Conservation (phyloP, 1,140 invertebrate genomes). For the Uloborus diversus region DNA sequence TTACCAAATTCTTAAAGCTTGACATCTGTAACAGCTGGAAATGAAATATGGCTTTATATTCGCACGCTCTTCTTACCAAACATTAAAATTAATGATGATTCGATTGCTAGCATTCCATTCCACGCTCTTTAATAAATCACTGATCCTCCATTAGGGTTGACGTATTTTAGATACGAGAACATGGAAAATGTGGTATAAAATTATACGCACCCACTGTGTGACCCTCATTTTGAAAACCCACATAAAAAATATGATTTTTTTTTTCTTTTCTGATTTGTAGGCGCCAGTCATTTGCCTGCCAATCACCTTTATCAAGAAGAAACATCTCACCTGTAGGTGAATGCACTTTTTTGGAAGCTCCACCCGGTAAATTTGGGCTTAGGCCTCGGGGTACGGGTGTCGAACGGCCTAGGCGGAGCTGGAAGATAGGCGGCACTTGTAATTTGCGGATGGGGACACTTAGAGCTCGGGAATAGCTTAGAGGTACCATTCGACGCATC, state of each 20-base stretch:
- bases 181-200: no score
- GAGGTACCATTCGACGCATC: not conserved
- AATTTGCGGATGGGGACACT: conserved; percentile 6
- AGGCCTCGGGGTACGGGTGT: conserved; percentile 19
- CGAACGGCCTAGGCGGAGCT: conserved; percentile 28
- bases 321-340: conserved; percentile 10
- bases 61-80: no score
- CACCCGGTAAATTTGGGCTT: conserved; percentile 34
- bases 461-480: not conserved
- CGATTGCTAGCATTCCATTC: no score
- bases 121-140: no score
- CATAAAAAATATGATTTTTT: not conserved
- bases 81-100: no score
- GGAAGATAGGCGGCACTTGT: conserved; percentile 15
- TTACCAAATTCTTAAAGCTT: no score
- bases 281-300: conserved; percentile 8
- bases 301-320: conserved; percentile 9
- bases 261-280: conserved; percentile 4
- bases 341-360: conserved; percentile 12
- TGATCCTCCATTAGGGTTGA: no score
- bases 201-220: no score
- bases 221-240: no score
- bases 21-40: no score
- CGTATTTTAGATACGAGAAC: no score
- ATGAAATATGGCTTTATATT: no score